phyloP scores from a whole-genome alignment of 2,797 vertebrate species.

The Furcifer pardalis region DNA sequence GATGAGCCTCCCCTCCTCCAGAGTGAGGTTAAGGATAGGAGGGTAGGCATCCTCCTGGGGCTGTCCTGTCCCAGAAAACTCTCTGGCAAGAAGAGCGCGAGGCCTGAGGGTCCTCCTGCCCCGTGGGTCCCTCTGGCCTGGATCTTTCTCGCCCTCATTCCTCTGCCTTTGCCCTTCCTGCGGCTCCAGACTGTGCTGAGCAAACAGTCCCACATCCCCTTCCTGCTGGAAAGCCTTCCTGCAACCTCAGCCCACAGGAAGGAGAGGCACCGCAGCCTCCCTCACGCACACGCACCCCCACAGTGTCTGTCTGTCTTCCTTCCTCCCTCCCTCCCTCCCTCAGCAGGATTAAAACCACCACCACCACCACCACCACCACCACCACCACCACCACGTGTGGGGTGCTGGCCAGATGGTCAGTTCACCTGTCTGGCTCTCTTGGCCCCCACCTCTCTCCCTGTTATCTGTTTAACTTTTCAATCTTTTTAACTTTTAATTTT shows the following conservation, averaged over 20 bases:
- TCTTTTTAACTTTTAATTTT: no score
- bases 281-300: background rate
- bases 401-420: no score
- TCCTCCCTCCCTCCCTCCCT: no score
- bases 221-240: constrained; percentile 40
- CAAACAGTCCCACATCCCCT: constrained; percentile 11
- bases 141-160: rapidly evolving
- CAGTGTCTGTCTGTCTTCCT: background rate
- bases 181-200: constrained; percentile 16
- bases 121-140: background rate
- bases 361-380: no score
- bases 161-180: constrained; percentile 12
- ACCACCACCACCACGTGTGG: no score
- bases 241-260: constrained; percentile 50
- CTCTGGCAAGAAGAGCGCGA: background rate
- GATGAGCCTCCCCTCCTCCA: background rate
- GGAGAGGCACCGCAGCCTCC: no score
- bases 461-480: no score
- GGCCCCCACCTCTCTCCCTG: no score
- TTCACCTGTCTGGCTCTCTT: no score
- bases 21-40: background rate
- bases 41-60: rapidly evolving
- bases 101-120: constrained; percentile 33
- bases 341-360: no score
- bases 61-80: background rate